Conservation (phyloP, 2,888 invertebrate species). For the Ochropleura leucogaster region DNA sequence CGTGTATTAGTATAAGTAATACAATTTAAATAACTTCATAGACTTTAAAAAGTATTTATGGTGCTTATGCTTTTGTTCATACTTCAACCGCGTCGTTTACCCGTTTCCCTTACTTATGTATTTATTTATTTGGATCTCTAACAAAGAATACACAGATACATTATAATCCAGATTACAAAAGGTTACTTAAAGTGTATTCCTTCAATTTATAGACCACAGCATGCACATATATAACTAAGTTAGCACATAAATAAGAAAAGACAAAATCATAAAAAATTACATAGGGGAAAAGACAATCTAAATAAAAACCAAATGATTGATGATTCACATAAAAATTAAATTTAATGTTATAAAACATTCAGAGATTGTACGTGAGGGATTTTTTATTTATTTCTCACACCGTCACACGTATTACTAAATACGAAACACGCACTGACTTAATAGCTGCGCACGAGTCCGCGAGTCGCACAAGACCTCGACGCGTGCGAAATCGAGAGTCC, state of each 20-base stretch:
- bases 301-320: no score
- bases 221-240: no score
- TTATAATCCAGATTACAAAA: no score
- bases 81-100: constrained; percentile 42
- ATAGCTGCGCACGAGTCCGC: constrained; percentile 62
- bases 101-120: constrained; percentile 37
- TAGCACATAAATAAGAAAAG: no score
- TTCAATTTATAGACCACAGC: no score
- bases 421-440: constrained; percentile 67
- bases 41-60: constrained; percentile 34
- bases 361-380: constrained; percentile 44
- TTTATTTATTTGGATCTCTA: no score
- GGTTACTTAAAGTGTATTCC: no score
- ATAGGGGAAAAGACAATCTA: no score
- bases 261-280: no score
- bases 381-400: constrained; percentile 38
- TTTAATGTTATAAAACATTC: constrained; percentile 48
- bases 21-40: constrained; percentile 33
- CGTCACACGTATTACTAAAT: constrained; percentile 56
- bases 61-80: constrained; percentile 25
- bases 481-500: constrained; percentile 82
- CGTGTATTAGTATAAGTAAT: constrained; percentile 21
- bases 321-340: constrained; percentile 7
- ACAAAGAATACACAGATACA: no score
- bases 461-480: constrained; percentile 72